Evolutionary conservation across 2,797 vertebrate species (phyloP), one percentile per base, ranked within the genome.

Genomic region (Coregonus ussuriensis): DNA sequence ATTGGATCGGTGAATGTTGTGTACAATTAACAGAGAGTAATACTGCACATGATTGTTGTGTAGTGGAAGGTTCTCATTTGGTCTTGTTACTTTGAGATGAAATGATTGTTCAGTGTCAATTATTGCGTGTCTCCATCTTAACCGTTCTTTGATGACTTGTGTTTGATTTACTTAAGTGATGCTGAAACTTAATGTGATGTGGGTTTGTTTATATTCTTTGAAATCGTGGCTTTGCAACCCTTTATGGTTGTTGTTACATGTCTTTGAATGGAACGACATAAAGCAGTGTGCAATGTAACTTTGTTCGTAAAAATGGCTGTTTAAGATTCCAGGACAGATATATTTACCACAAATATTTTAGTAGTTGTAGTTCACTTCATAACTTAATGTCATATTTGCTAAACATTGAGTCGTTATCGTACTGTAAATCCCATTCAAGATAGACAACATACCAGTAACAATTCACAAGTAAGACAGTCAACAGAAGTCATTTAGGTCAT

Each of bases 181-280:
- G 88, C 91, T 88, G 91, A 88, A 86, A 85, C 87, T 91, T 92
- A 92, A 92, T 90, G 88, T 86, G 90, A 87, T 88, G 85, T 89
- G 85, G 91, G 90, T 91, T 93, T 93, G 92, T 93, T 92, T 93
- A 89, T 88, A 89, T 86, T 90, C 88, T 92, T 90, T 89, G 91
- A 91, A 91, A 88, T 87, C 47, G 85, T n/a, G 88, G 88, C 88
- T 90, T 88, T 87, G 88, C 85, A 78, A 1, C 78, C 85, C 90
- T 91, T 92, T 89, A 87, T 88, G 74, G 83, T 54, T 83, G 81
- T 87, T 54, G 84, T 88, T 84, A 87, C 88, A 84, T 85, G 82
- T 81, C 91, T 93, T 93, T 91, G 91, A 93, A 92, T 88, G 85
- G 82, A 79, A 59, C 72, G 85, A 87, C 86, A 74, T 74, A 75